Evolutionary conservation across 1,140 invertebrate species (phyloP).

Genomic region (Drosophila repleta): DNA sequence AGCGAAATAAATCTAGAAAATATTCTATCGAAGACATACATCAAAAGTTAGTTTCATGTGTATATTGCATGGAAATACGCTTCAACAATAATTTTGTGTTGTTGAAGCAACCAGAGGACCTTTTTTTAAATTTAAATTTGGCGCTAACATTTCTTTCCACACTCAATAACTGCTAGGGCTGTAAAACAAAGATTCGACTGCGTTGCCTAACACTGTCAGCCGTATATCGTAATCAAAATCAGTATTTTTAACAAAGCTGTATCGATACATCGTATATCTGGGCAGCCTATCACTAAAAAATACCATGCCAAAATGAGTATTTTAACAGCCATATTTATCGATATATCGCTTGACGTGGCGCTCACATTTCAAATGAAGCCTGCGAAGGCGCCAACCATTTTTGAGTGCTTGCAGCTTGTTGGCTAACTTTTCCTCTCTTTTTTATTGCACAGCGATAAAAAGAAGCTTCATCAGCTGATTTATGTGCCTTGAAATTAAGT

Average conservation of each 20-base stretch:
- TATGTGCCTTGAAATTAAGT: constrained; percentile 6
- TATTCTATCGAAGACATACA: constrained; percentile 41
- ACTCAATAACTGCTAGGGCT: constrained; percentile 12
- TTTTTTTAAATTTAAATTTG: neutral
- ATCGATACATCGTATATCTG: no score
- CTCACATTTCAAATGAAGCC: neutral
- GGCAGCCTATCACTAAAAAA: neutral
- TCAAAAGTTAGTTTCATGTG: neutral
- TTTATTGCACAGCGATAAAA: neutral
- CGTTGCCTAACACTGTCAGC: neutral
- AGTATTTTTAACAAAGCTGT: no score
- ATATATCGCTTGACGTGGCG: constrained; percentile 11
- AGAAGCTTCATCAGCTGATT: constrained; percentile 6
- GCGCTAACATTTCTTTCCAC: neutral
- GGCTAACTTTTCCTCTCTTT: neutral
- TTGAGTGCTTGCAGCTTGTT: neutral
- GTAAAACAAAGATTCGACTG: neutral
- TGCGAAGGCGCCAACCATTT: neutral
- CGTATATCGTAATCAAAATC: no score
- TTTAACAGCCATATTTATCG: neutral
- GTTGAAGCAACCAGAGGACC: no score
- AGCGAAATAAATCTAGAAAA: constrained; percentile 74
- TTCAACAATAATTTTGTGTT: no score
- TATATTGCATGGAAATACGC: no score
- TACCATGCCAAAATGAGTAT: neutral